Percentiles rank a stretch among this genome's conserved stretches.
These are phyloP conservation scores for Aphelinus atriplicis DNA, from an alignment of 1,140 invertebrate genomes.

Conservation along the genomic window DNA sequence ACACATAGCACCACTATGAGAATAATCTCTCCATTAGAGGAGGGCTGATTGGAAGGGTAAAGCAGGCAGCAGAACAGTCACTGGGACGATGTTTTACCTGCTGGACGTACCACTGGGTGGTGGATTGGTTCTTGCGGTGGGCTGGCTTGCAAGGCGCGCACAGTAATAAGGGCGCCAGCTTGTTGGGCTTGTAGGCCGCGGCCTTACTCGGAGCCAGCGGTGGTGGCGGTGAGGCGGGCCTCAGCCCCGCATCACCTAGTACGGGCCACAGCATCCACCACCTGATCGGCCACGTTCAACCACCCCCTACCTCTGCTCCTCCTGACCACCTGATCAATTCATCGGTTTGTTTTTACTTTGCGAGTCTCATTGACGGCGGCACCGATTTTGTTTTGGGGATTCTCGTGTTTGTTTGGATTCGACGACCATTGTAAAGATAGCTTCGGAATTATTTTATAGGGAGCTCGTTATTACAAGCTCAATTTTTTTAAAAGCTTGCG, in stretches of 20 bases:
- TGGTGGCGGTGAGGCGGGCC: constrained; percentile 55
- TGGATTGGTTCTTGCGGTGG: constrained; percentile 56
- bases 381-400: too few species aligned
- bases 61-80: not conserved
- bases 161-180: constrained; percentile 59
- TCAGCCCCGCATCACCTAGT: constrained; percentile 63
- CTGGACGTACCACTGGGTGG: constrained; percentile 65
- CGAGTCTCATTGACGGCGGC: too few species aligned
- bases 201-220: not conserved
- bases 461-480: too few species aligned
- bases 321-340: not conserved
- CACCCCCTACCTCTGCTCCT: not conserved
- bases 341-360: too few species aligned
- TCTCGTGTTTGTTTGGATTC: too few species aligned
- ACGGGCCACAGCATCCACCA: constrained; percentile 66
- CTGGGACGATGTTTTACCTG: constrained; percentile 58
- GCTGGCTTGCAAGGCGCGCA: constrained; percentile 62
- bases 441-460: too few species aligned
- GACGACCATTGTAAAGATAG: too few species aligned
- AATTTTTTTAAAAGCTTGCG: too few species aligned
- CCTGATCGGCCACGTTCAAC: not conserved
- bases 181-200: constrained; percentile 49
- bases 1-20: too few species aligned
- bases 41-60: not conserved
- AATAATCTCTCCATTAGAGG: too few species aligned